These are phyloP conservation scores for Hylia prasina DNA, from an alignment of 2,113 vertebrate genomes.

Conservation along the genomic window DNA sequence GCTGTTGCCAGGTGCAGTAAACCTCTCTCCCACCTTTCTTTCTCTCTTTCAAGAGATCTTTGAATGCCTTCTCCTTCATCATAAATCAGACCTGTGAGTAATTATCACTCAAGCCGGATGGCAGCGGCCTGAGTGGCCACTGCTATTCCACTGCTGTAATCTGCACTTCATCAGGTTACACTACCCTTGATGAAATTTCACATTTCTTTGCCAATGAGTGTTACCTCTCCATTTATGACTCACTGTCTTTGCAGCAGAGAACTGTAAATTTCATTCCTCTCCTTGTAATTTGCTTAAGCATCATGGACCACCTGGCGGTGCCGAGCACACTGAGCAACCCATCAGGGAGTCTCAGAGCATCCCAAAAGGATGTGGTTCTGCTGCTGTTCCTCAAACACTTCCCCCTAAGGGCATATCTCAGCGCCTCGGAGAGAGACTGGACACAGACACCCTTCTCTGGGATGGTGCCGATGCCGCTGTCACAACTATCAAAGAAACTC, in stretches of 20 bases:
- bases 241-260: slow-evolving; percentile 19
- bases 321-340: not conserved
- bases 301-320: accelerated
- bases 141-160: slow-evolving; percentile 39
- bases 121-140: slow-evolving; percentile 17
- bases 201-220: slow-evolving; percentile 22
- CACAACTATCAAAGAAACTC: not conserved
- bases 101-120: slow-evolving; percentile 25
- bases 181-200: slow-evolving; percentile 50
- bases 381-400: not conserved
- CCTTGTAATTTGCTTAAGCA: not conserved
- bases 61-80: slow-evolving; percentile 39
- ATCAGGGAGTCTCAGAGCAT: not conserved
- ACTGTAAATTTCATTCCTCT: not conserved
- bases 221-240: slow-evolving; percentile 7
- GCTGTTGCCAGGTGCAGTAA: slow-evolving; percentile 58
- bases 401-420: not conserved
- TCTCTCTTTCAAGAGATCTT: slow-evolving; percentile 56
- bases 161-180: slow-evolving; percentile 48
- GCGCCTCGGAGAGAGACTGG: not conserved
- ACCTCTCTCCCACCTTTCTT: slow-evolving; percentile 46
- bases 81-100: slow-evolving; percentile 53
- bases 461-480: not conserved
- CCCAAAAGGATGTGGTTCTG: not conserved
- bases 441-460: not conserved